Conservation (phyloP, 2,888 invertebrate genomes). For the Idaea dimidiata region DNA sequence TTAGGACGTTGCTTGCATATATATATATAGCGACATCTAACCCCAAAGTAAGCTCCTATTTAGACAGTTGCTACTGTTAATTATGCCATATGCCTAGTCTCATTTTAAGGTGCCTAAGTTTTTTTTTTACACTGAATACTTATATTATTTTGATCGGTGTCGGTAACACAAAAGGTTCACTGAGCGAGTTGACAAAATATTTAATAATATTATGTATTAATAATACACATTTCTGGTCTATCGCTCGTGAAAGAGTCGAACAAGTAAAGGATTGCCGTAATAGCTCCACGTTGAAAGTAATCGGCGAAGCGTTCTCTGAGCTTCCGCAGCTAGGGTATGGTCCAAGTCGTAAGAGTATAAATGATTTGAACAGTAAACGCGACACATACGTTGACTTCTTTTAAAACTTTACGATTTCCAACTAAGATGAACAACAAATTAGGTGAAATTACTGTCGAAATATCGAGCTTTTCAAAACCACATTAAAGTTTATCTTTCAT, state of each 20-base stretch:
- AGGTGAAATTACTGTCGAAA: too few species aligned
- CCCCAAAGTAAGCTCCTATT: too few species aligned
- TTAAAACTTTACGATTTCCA: too few species aligned
- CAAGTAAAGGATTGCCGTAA: constrained; percentile 70
- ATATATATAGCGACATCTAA: too few species aligned
- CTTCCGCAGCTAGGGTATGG: constrained; percentile 46
- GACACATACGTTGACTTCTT: too few species aligned
- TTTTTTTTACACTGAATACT: neutral
- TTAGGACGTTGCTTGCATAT: too few species aligned
- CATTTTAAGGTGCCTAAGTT: neutral
- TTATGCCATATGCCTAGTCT: too few species aligned
- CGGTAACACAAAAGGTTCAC: constrained; percentile 42
- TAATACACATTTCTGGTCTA: constrained; percentile 63
- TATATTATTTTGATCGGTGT: constrained; percentile 34
- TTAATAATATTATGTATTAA: constrained; percentile 52
- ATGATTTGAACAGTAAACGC: neutral
- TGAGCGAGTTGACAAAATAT: constrained; percentile 64
- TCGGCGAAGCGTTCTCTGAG: constrained; percentile 50
- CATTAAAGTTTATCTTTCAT: too few species aligned
- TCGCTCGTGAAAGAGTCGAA: constrained; percentile 68
- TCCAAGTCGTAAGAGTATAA: constrained; percentile 33
- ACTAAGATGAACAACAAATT: too few species aligned
- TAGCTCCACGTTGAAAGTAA: constrained; percentile 58
- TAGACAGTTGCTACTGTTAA: too few species aligned
- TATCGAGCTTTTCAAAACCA: too few species aligned